phyloP scores from a whole-genome alignment of 2,113 vertebrate genomes.

The Sorex araneus region DNA sequence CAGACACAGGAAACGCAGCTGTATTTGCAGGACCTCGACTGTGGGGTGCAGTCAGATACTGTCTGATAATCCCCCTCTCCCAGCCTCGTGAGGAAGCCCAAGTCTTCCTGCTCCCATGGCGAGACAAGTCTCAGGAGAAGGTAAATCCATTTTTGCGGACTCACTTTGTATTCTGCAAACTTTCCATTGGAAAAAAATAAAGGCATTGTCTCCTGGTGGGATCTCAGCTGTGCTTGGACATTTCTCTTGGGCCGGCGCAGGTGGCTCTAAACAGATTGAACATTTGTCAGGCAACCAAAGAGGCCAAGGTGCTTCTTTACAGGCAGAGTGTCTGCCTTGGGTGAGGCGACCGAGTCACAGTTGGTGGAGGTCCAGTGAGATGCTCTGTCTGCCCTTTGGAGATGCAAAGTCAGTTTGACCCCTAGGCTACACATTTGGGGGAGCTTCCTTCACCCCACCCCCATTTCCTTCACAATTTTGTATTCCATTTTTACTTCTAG shows the following conservation, averaged over 20 bases:
- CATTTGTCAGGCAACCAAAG: conserved; percentile 26
- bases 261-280: not conserved
- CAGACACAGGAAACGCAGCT: not conserved
- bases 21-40: not conserved
- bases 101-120: not conserved
- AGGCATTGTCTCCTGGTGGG: not conserved
- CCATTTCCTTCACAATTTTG: not conserved
- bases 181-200: conserved; percentile 53
- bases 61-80: not conserved
- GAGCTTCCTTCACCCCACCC: too few relatives aligned
- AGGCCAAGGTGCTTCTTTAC: not conserved
- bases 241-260: not conserved
- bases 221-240: not conserved
- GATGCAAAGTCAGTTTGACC: not conserved
- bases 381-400: not conserved
- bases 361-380: not conserved
- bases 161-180: conserved; percentile 63
- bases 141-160: conserved; percentile 67
- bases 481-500: conserved; percentile 32
- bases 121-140: conserved; percentile 61
- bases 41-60: not conserved
- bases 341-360: too few relatives aligned
- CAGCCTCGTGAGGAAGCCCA: conserved; percentile 25
- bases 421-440: not conserved
- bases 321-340: rapidly evolving